phyloP scores from a whole-genome alignment of 2,113 vertebrate genomes.

The Turnix velox region DNA sequence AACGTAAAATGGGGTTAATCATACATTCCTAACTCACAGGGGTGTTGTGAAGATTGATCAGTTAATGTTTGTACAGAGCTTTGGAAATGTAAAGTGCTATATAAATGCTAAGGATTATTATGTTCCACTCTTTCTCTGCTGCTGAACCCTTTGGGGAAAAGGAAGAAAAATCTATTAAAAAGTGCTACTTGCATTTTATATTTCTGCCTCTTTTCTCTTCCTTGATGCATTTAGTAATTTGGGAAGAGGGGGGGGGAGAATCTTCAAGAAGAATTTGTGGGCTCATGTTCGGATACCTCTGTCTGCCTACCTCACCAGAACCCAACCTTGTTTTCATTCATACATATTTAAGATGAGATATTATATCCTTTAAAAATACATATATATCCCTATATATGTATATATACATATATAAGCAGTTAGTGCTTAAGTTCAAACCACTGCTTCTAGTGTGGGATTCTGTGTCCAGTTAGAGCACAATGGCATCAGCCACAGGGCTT shows the following conservation, averaged over 20 bases:
- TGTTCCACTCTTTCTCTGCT: constrained; percentile 65
- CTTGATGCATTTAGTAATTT: constrained; percentile 43
- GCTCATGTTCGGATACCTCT: neutral
- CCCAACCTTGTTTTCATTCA: neutral
- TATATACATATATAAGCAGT: no score
- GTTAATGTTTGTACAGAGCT: constrained; percentile 68
- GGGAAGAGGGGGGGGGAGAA: neutral
- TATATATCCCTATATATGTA: neutral
- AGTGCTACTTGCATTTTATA: constrained; percentile 57
- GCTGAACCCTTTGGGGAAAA: constrained; percentile 64
- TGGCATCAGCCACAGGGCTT: neutral
- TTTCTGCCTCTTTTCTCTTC: constrained; percentile 4
- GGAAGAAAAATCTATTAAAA: constrained; percentile 65
- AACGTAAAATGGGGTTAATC: constrained; percentile 60
- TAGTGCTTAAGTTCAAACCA: neutral
- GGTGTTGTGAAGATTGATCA: constrained; percentile 67
- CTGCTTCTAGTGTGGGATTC: neutral
- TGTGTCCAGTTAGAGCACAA: neutral
- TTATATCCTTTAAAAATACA: neutral
- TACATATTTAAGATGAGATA: constrained; percentile 3
- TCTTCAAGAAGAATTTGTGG: constrained; percentile 13
- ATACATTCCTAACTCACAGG: constrained; percentile 59
- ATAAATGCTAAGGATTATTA: constrained; percentile 70
- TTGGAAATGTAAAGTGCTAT: constrained; percentile 69
- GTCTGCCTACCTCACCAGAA: neutral